Conservation (phyloP, 2,888 invertebrate genomes). For the Tenthredo scrophulariae region DNA sequence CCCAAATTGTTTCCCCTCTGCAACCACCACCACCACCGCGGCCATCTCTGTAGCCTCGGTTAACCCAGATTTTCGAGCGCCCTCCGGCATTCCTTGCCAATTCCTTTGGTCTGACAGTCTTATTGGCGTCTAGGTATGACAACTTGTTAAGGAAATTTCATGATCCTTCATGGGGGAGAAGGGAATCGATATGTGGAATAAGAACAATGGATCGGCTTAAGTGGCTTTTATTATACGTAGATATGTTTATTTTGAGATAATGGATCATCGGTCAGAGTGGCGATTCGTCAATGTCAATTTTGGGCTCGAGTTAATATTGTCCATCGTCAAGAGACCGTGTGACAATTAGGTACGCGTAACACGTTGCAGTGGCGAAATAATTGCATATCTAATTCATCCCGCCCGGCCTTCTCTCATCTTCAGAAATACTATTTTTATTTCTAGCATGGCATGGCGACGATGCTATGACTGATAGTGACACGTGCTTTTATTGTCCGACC, state of each 20-base stretch:
- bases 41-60: constrained; percentile 24
- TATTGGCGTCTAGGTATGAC: constrained; percentile 2
- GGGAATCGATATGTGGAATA: not conserved
- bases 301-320: constrained; percentile 8
- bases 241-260: constrained; percentile 24
- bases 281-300: constrained; percentile 12
- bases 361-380: not conserved
- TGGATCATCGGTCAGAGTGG: not conserved
- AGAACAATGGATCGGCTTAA: not conserved
- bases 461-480: constrained; percentile 23
- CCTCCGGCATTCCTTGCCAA: constrained; percentile 39
- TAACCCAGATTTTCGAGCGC: constrained; percentile 46
- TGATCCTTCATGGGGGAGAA: too few relatives aligned
- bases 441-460: not conserved
- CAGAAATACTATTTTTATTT: constrained; percentile 2
- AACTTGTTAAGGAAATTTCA: not conserved
- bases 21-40: constrained; percentile 11
- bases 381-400: not conserved
- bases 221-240: not conserved
- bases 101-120: constrained; percentile 41
- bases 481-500: constrained; percentile 14
- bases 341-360: not conserved
- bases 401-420: not conserved
- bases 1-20: constrained; percentile 25
- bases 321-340: not conserved